These are phyloP conservation scores for Watsonalla cultraria DNA, from an alignment of 2,888 invertebrate species.

Conservation along the genomic window DNA sequence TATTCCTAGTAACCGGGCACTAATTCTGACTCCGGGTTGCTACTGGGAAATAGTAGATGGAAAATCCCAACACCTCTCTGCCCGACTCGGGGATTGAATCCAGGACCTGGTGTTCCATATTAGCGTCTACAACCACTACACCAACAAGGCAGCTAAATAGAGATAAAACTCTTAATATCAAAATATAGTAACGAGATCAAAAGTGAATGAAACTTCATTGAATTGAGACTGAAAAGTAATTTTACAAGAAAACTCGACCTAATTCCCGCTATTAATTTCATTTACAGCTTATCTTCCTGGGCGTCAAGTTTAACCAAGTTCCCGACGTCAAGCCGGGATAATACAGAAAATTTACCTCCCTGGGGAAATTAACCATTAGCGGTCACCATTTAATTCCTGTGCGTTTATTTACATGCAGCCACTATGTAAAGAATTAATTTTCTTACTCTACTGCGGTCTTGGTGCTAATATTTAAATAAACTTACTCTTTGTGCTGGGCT, in stretches of 20 bases:
- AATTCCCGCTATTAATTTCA: constrained; percentile 24
- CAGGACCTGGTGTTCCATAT: no score
- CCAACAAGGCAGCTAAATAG: no score
- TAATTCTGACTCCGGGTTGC: no score
- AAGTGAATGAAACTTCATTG: no score
- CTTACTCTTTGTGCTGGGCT: background rate
- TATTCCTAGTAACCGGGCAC: no score
- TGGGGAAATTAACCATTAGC: constrained; percentile 67
- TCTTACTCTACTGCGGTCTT: background rate
- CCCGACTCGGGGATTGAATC: no score
- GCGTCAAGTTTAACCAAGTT: constrained; percentile 42
- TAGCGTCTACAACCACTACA: no score
- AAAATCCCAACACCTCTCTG: no score
- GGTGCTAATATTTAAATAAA: background rate
- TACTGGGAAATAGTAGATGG: no score
- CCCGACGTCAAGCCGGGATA: constrained; percentile 27
- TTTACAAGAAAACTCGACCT: background rate
- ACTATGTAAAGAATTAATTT: constrained; percentile 24
- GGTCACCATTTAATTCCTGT: constrained; percentile 58
- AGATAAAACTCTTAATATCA: no score
- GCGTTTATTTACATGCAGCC: constrained; percentile 47
- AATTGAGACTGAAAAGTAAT: background rate
- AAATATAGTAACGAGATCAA: no score
- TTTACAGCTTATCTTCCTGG: constrained; percentile 28
- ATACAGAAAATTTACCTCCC: constrained; percentile 58